Percentiles rank a stretch among this genome's conserved stretches.
These are phyloP conservation scores for Geodia barretti DNA, from an alignment of 37 sponge, comb jelly and placozoan species.

Conservation along the genomic window DNA sequence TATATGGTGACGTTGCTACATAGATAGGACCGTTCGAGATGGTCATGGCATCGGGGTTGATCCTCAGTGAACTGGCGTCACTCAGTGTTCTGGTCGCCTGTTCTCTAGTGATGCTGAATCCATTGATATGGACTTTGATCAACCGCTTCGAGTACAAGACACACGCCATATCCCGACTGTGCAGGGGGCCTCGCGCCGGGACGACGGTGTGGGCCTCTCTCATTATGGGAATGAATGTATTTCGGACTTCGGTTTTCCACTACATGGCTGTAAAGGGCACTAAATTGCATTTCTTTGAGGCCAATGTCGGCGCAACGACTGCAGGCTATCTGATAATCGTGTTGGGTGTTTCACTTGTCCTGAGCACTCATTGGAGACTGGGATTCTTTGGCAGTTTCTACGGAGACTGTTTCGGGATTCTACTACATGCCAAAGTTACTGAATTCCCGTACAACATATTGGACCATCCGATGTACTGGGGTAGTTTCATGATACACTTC, in stretches of 20 bases:
- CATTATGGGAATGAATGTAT: constrained; percentile 24
- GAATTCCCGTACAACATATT: constrained; percentile 66
- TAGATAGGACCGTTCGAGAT: no score
- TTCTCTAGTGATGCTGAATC: constrained; percentile 45
- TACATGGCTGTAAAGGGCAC: background rate
- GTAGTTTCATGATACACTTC: constrained; percentile 29
- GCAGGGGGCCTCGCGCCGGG: constrained; percentile 36
- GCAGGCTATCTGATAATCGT: background rate
- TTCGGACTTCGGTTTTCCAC: constrained; percentile 27
- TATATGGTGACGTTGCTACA: no score
- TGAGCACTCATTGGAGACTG: background rate
- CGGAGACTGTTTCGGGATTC: background rate
- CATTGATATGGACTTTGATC: constrained; percentile 54
- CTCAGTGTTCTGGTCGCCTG: background rate
- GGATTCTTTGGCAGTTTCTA: background rate
- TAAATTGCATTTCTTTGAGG: background rate
- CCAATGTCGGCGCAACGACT: background rate
- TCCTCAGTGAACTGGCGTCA: background rate
- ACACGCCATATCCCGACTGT: constrained; percentile 13
- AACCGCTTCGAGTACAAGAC: constrained; percentile 58
- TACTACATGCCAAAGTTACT: constrained; percentile 41
- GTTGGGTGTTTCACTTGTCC: background rate
- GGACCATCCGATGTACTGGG: constrained; percentile 67
- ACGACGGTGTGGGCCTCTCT: constrained; percentile 3
- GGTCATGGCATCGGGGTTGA: no score